Evolutionary conservation across 2,888 invertebrate species (phyloP).

Genomic region (Calameuta filiformis): DNA sequence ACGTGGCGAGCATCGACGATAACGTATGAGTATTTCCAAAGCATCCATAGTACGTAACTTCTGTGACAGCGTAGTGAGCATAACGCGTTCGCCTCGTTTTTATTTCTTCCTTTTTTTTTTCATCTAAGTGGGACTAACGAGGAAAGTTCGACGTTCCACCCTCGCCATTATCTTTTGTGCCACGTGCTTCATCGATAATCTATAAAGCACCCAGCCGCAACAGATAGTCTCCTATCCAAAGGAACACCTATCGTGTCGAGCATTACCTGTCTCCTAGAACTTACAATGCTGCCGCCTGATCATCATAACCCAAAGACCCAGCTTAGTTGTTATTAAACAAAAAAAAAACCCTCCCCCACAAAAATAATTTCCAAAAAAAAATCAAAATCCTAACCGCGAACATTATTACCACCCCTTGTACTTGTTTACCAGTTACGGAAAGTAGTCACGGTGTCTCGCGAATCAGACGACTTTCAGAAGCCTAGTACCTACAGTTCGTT

Average conservation of each 20-base stretch:
- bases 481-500: not conserved
- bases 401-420: not conserved
- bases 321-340: no score
- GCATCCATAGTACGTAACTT: not conserved
- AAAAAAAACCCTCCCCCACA: no score
- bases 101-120: not conserved
- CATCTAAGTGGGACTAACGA: conserved; percentile 31
- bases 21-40: not conserved
- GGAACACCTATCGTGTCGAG: not conserved
- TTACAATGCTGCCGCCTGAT: not conserved
- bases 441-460: not conserved
- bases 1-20: not conserved
- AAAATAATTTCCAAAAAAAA: not conserved
- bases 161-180: conserved; percentile 30
- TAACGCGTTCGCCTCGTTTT: not conserved
- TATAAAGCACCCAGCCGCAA: conserved; percentile 33
- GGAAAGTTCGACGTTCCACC: conserved; percentile 30
- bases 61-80: not conserved
- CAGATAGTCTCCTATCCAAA: not conserved
- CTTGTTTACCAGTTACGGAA: not conserved
- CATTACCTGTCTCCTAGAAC: not conserved
- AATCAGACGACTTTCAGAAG: not conserved
- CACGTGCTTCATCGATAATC: conserved; percentile 39
- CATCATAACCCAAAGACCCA: not conserved
- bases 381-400: not conserved